A percentile compares a stretch with the other conserved stretches of the same genome.
Evolutionary conservation across 2,113 vertebrate genomes (phyloP).

Genomic region (Chlamydotis undulata): DNA sequence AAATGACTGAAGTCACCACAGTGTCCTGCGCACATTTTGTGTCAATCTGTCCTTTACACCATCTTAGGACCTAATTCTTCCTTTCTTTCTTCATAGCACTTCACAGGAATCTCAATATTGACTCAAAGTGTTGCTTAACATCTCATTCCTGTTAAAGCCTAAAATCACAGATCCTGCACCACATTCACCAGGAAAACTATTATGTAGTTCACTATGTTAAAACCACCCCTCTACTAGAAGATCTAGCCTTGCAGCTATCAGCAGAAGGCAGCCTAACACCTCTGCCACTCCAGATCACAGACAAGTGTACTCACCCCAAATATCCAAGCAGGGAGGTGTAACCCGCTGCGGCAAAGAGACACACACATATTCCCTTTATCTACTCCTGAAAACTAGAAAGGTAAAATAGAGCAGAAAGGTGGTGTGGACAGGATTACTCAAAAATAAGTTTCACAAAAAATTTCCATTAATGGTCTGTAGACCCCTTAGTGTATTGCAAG

Average conservation of each 20-base stretch:
- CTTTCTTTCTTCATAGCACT: background rate
- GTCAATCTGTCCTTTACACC: background rate
- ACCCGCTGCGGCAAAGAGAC: background rate
- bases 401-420: background rate
- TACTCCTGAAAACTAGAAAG: background rate
- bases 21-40: background rate
- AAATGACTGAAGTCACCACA: background rate
- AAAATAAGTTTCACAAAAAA: background rate
- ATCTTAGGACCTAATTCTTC: background rate
- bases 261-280: background rate
- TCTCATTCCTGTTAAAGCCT: background rate
- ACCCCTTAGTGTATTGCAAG: background rate
- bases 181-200: background rate
- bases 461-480: background rate
- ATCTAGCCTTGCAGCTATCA: background rate
- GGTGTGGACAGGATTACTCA: background rate
- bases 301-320: rapidly evolving
- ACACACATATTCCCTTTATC: background rate
- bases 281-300: background rate
- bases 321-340: background rate
- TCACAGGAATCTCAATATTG: background rate
- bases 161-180: background rate
- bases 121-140: background rate
- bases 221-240: background rate
- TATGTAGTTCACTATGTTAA: rapidly evolving